Evolutionary conservation across 2,888 invertebrate species (phyloP), one percentile per base, ranked within the genome.

Genomic region (Nowickia ferox): DNA sequence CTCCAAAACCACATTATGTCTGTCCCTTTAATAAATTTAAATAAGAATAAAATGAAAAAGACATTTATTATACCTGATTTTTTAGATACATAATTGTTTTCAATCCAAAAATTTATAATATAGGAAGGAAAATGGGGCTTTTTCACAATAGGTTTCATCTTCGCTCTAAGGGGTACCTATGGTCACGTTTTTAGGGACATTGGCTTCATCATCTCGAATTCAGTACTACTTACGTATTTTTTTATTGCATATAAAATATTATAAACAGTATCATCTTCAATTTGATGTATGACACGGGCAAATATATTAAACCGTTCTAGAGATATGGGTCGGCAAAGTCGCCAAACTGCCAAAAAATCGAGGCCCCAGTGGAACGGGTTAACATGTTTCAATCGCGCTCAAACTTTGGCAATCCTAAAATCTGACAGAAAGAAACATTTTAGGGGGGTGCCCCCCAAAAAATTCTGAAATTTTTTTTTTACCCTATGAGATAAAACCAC

Each of bases 181-280:
- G n/a, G 55, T 53, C 71, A 71, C 44, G 57, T 57, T 71, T 53
- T 71, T 71, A 71, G 57, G 57, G 46, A 71, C 71, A 44, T 59
- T 72, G 53, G 69, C 40, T 13, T 69, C 53, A 42, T 69, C 53
- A 57, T 30, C 57, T 61, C 65, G 46, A 66, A 65, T 76, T 76
- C 65, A 65, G 75, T 75, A 75, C 77, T 48, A 68, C 38, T 77
- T 68, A 55, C 77, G 44, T 55, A 66, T 46, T 66, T 66, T 65
- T 66, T 55, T 42, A 22, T 55, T 63, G 17, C 15, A 69, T 69
- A 55, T 44, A 74, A 61, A 63, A 61, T 74, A 19, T 61, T 61
- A 63, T 63, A 74, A 74, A 55, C 61, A 74, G 59, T 48, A 61
- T 74, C 48, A 48, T 30, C 59, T 61, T 74, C 30, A 61, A 74